Evolutionary conservation across 2,113 vertebrate species (phyloP).

Genomic region (Monopterus albus): DNA sequence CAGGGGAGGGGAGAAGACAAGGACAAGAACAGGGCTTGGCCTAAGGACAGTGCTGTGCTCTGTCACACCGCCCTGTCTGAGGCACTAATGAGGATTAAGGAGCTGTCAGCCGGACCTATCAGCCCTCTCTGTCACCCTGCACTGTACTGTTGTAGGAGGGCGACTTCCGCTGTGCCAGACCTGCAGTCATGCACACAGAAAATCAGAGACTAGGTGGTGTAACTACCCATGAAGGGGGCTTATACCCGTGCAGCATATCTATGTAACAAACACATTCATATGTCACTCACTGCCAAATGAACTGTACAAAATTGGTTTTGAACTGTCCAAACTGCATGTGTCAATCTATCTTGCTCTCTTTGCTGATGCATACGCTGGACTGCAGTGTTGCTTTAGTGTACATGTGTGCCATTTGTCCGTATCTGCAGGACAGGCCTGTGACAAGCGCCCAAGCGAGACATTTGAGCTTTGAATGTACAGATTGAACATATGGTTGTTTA

Average conservation of each 20-base stretch:
- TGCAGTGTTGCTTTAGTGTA: slow-evolving; percentile 69
- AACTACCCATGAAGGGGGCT: slow-evolving; percentile 9
- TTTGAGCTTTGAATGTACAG: slow-evolving; percentile 71
- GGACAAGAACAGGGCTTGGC: slow-evolving; percentile 50
- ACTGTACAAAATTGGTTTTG: slow-evolving; percentile 62
- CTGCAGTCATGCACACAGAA: slow-evolving; percentile 35
- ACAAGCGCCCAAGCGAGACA: slow-evolving; percentile 9
- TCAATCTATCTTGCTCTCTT: slow-evolving; percentile 66
- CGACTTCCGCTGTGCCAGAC: slow-evolving; percentile 34
- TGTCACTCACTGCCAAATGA: slow-evolving; percentile 75
- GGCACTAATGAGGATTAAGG: slow-evolving; percentile 69
- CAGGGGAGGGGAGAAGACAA: slow-evolving; percentile 37
- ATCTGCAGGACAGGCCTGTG: slow-evolving; percentile 42
- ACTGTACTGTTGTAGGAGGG: slow-evolving; percentile 35
- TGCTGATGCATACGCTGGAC: slow-evolving; percentile 67
- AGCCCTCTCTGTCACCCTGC: slow-evolving; percentile 68
- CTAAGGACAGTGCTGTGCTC: slow-evolving; percentile 79
- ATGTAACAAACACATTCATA: slow-evolving; percentile 62
- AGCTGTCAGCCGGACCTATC: slow-evolving; percentile 72
- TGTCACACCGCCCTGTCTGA: slow-evolving; percentile 64
- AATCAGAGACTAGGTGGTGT: slow-evolving; percentile 24
- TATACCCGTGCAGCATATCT: slow-evolving; percentile 57
- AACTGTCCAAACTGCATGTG: slow-evolving; percentile 72
- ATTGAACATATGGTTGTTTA: slow-evolving; percentile 60
- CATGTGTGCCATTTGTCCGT: slow-evolving; percentile 62